Conservation (phyloP, 2,113 vertebrate species). For the Rhegmatorhina hoffmannsi region DNA sequence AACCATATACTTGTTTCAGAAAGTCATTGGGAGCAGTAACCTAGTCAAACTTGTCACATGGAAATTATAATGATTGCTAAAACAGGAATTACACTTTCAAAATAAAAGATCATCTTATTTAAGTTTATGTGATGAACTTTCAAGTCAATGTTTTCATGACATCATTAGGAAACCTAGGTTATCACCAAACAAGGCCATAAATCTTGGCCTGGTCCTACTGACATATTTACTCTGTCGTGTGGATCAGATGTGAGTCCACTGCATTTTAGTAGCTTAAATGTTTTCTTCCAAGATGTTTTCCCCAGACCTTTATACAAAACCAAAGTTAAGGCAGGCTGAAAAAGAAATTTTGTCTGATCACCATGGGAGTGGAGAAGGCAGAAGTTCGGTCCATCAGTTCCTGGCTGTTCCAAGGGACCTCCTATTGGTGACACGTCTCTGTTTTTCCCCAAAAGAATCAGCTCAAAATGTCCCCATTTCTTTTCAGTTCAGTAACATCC, state of each 20-base stretch:
- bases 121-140: neutral
- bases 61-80: neutral
- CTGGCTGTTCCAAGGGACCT: rapidly evolving
- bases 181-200: rapidly evolving
- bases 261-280: neutral
- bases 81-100: neutral
- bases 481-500: neutral
- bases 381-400: neutral
- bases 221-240: rapidly evolving
- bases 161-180: neutral
- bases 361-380: rapidly evolving
- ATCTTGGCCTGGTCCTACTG: no score
- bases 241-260: neutral
- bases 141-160: neutral
- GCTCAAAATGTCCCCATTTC: neutral
- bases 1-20: neutral
- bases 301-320: neutral
- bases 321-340: neutral
- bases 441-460: neutral
- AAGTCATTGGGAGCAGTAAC: neutral
- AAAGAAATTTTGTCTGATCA: neutral
- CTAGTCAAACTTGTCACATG: neutral
- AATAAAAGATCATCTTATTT: neutral
- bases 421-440: neutral
- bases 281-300: neutral